phyloP scores from a whole-genome alignment of 2,888 invertebrate species.

The Polydrusus cervinus region DNA sequence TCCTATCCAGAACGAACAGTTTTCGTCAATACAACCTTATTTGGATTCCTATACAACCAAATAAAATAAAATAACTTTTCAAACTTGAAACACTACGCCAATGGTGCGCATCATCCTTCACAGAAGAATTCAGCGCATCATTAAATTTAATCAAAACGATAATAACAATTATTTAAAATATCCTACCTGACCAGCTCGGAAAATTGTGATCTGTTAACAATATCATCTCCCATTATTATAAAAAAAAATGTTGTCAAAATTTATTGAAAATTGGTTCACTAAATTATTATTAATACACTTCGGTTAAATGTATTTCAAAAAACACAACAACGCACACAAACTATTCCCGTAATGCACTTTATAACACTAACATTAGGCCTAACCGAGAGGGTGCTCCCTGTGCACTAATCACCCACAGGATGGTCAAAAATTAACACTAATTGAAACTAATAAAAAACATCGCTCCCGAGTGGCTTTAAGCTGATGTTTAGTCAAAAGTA shows the following conservation, averaged over 20 bases:
- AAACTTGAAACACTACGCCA: not conserved
- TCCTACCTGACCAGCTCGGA: constrained; percentile 65
- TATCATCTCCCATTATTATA: constrained; percentile 51
- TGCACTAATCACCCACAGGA: constrained; percentile 63
- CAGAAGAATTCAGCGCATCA: not conserved
- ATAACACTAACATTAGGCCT: constrained; percentile 35
- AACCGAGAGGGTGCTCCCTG: constrained; percentile 45
- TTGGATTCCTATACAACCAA: not conserved
- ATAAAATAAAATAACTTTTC: not conserved
- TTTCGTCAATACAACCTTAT: too few species aligned
- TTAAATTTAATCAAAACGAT: not conserved
- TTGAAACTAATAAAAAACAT: constrained; percentile 66
- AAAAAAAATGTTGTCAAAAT: constrained; percentile 12
- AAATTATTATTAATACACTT: not conserved
- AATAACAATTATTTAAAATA: constrained; percentile 42
- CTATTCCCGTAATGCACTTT: constrained; percentile 28
- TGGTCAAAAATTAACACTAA: constrained; percentile 71
- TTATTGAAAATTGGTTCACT: not conserved
- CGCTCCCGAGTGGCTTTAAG: constrained; percentile 11
- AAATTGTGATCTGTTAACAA: constrained; percentile 62
- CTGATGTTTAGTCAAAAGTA: constrained; percentile 12
- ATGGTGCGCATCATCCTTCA: not conserved
- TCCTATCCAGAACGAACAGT: too few species aligned
- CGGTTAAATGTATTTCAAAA: not conserved
- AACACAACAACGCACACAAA: constrained; percentile 13